A percentile compares a stretch with the other conserved stretches of the same genome.
These are phyloP conservation scores for Meiosimyza platycephala DNA, from an alignment of 2,888 invertebrate species.

Conservation along the genomic window DNA sequence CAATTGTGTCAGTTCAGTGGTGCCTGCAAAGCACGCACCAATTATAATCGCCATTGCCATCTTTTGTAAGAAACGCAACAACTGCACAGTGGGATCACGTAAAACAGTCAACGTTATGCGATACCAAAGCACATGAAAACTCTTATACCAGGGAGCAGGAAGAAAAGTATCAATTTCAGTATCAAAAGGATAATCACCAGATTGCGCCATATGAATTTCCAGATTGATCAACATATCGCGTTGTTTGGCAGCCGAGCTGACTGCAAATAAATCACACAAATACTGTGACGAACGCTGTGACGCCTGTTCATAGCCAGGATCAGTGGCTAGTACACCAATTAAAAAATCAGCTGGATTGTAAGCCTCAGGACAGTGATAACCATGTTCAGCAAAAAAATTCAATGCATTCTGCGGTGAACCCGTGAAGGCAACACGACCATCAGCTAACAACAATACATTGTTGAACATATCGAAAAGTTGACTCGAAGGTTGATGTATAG, in stretches of 20 bases:
- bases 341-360: slow-evolving; percentile 94
- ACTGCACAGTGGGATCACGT: slow-evolving; percentile 84
- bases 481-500: slow-evolving; percentile 94
- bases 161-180: slow-evolving; percentile 66
- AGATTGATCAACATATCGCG: slow-evolving; percentile 80
- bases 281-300: slow-evolving; percentile 77
- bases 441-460: slow-evolving; percentile 82
- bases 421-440: slow-evolving; percentile 87
- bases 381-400: slow-evolving; percentile 79
- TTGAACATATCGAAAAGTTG: slow-evolving; percentile 88
- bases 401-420: slow-evolving; percentile 77
- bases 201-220: slow-evolving; percentile 75
- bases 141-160: slow-evolving; percentile 76
- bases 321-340: slow-evolving; percentile 83
- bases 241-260: slow-evolving; percentile 81
- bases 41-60: slow-evolving; percentile 81
- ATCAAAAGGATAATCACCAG: slow-evolving; percentile 67
- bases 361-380: slow-evolving; percentile 81
- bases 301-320: slow-evolving; percentile 80
- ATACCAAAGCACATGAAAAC: slow-evolving; percentile 81
- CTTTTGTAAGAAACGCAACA: slow-evolving; percentile 82
- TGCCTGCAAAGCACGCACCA: slow-evolving; percentile 86
- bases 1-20: slow-evolving; percentile 77
- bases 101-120: slow-evolving; percentile 79
- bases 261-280: slow-evolving; percentile 82